phyloP scores from a whole-genome alignment of 2,113 vertebrate species.

The Gorilla gorilla region DNA sequence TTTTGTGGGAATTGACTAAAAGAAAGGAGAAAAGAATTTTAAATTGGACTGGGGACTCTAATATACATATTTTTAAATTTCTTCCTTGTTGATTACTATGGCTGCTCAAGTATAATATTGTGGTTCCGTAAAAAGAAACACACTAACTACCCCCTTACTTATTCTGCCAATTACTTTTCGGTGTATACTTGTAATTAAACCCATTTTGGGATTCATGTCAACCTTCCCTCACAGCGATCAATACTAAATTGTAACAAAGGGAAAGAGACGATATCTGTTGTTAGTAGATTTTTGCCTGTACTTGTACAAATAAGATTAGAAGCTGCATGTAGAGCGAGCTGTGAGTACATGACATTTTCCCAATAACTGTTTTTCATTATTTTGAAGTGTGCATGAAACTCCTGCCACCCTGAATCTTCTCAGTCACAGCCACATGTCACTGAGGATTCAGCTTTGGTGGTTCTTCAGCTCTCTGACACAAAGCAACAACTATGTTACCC shows the following conservation, averaged over 20 bases:
- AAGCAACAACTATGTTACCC: neutral
- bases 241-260: slow-evolving; percentile 68
- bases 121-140: neutral
- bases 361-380: slow-evolving; percentile 78
- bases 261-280: slow-evolving; percentile 45
- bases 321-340: slow-evolving; percentile 64
- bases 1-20: neutral
- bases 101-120: neutral
- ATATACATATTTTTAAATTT: neutral
- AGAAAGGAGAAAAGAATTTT: neutral
- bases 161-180: slow-evolving; percentile 72
- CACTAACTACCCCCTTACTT: neutral
- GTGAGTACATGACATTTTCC: slow-evolving; percentile 73
- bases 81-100: neutral
- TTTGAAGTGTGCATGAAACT: slow-evolving; percentile 65
- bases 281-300: slow-evolving; percentile 70
- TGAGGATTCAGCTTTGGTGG: slow-evolving; percentile 24
- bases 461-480: neutral
- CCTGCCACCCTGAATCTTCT: slow-evolving; percentile 41
- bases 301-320: slow-evolving; percentile 79
- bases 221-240: slow-evolving; percentile 57
- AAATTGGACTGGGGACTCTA: neutral
- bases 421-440: slow-evolving; percentile 25
- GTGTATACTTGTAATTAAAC: slow-evolving; percentile 68
- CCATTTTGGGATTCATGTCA: slow-evolving; percentile 64